Percentiles rank a stretch among this genome's conserved stretches.
phyloP scores from a whole-genome alignment of 2,888 invertebrate genomes.

The Melinopterus prodromus region DNA sequence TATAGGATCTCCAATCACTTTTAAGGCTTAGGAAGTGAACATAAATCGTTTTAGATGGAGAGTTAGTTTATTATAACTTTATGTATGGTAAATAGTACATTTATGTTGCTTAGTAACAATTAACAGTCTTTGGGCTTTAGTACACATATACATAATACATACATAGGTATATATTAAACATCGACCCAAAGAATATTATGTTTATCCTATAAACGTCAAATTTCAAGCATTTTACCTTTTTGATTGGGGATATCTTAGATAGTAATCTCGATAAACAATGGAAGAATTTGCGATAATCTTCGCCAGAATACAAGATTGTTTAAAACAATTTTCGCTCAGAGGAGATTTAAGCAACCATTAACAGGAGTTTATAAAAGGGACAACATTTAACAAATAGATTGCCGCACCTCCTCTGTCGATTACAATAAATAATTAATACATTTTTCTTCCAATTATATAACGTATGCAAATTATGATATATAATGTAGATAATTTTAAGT shows the following conservation, averaged over 20 bases:
- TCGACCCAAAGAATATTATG: neutral
- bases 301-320: neutral
- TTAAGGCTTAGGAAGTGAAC: conserved; percentile 31
- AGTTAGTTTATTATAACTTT: neutral
- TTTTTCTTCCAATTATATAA: neutral
- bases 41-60: neutral
- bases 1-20: conserved; percentile 30
- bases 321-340: neutral
- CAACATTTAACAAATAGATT: neutral
- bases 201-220: neutral
- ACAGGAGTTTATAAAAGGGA: conserved; percentile 4
- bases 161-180: neutral
- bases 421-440: neutral
- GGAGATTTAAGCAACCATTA: neutral
- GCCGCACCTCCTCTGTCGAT: neutral
- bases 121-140: neutral
- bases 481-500: neutral
- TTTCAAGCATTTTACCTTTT: neutral
- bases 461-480: neutral
- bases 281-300: neutral
- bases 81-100: neutral
- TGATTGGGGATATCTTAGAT: conserved; percentile 4
- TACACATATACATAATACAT: neutral
- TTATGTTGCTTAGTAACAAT: neutral
- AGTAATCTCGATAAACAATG: neutral